These are phyloP conservation scores for Orthosia gracilis DNA, from an alignment of 2,888 invertebrate species.

Conservation along the genomic window DNA sequence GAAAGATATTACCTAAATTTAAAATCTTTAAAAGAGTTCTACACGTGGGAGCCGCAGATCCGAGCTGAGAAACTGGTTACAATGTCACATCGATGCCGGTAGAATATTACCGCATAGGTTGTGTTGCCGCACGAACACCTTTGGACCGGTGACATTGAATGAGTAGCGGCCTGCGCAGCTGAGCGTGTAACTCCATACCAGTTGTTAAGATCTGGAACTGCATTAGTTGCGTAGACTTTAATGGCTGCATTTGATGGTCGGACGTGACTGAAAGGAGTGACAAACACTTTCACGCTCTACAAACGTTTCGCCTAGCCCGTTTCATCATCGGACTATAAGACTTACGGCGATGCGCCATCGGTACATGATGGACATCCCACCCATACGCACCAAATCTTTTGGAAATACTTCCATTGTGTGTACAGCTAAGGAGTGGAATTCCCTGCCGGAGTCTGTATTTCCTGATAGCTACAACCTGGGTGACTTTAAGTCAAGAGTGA, in stretches of 20 bases:
- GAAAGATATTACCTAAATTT: neutral
- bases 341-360: no score
- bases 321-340: no score
- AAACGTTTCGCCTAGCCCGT: no score
- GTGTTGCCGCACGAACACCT: constrained; percentile 40
- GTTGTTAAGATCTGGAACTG: constrained; percentile 7
- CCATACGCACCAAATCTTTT: no score
- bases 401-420: no score
- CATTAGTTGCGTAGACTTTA: constrained; percentile 11
- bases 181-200: constrained; percentile 35
- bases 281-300: constrained; percentile 1
- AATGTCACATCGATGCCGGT: constrained; percentile 44
- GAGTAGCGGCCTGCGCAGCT: constrained; percentile 26
- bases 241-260: neutral
- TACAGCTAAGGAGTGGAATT: no score
- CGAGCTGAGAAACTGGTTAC: constrained; percentile 37
- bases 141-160: constrained; percentile 53
- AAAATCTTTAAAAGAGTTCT: constrained; percentile 7
- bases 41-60: constrained; percentile 22
- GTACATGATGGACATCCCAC: no score
- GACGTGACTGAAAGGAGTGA: constrained; percentile 3
- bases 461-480: no score
- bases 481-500: no score
- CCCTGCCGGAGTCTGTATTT: no score
- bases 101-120: constrained; percentile 50